phyloP scores from a whole-genome alignment of 2,888 invertebrate species.

The Zhuqinia jingwanae region DNA sequence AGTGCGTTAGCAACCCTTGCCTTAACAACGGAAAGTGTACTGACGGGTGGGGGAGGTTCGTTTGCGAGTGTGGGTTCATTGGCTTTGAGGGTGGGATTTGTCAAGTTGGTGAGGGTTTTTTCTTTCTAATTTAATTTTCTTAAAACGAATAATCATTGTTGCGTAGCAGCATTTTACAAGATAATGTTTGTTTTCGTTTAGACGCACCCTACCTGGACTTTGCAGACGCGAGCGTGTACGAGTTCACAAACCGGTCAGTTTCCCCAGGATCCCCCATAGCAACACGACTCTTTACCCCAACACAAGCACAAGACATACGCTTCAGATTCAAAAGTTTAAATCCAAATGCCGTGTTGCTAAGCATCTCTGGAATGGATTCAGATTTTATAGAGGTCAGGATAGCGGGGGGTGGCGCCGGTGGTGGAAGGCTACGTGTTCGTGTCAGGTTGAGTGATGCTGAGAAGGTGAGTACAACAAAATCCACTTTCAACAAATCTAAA shows the following conservation, averaged over 20 bases:
- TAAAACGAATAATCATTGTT: neutral
- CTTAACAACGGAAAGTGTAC: slow-evolving; percentile 93
- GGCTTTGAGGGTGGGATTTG: slow-evolving; percentile 95
- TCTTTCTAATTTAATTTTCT: neutral
- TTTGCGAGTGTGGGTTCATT: slow-evolving; percentile 96
- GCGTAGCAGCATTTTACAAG: no score
- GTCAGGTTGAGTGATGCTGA: slow-evolving; percentile 44
- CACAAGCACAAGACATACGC: slow-evolving; percentile 66
- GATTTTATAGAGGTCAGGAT: slow-evolving; percentile 55
- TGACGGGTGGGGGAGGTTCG: slow-evolving; percentile 97
- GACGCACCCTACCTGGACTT: slow-evolving; percentile 57
- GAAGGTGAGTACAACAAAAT: slow-evolving; percentile 43
- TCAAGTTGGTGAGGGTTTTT: slow-evolving; percentile 87
- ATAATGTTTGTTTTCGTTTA: slow-evolving; percentile 9
- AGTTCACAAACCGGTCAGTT: slow-evolving; percentile 50
- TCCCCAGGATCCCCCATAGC: neutral
- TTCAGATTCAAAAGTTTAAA: slow-evolving; percentile 58
- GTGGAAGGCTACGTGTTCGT: slow-evolving; percentile 32
- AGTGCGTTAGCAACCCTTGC: slow-evolving; percentile 93
- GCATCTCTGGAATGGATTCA: slow-evolving; percentile 46
- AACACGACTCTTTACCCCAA: slow-evolving; percentile 23
- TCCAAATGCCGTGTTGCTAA: slow-evolving; percentile 46
- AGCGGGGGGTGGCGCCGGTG: neutral
- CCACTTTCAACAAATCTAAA: neutral
- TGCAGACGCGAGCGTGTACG: slow-evolving; percentile 50